Evolutionary conservation across 2,797 vertebrate genomes (phyloP).

Genomic region (Lerista edwardsae): DNA sequence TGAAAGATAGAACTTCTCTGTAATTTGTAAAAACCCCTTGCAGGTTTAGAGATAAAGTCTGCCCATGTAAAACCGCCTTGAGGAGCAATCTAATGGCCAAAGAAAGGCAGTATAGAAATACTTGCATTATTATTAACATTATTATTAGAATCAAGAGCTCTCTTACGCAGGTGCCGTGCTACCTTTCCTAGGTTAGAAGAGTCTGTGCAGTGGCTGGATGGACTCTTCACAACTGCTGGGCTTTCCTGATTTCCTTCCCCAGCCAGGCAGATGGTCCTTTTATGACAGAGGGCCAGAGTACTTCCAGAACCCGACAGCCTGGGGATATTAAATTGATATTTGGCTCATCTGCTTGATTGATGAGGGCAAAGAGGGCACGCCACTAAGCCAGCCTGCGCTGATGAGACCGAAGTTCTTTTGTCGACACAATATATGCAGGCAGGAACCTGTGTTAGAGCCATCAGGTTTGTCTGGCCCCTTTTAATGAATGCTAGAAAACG

Average conservation of each 20-base stretch:
- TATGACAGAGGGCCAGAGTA: neutral
- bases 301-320: neutral
- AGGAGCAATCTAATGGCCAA: no score
- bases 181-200: neutral
- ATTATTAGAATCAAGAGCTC: conserved; percentile 11
- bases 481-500: conserved; percentile 10
- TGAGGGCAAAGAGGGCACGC: conserved; percentile 15
- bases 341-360: conserved; percentile 8
- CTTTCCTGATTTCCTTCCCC: conserved; percentile 21
- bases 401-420: conserved; percentile 7
- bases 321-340: conserved; percentile 28
- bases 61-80: no score
- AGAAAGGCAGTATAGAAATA: no score
- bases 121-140: no score
- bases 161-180: neutral
- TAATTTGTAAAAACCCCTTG: no score
- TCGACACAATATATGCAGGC: neutral
- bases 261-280: conserved; percentile 20
- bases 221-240: neutral
- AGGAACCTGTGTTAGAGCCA: neutral
- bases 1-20: no score
- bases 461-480: neutral
- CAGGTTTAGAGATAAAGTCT: no score
- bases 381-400: neutral
- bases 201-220: conserved; percentile 13